Conservation (phyloP, 1,140 invertebrate species). For the Calycopis cecrops region DNA sequence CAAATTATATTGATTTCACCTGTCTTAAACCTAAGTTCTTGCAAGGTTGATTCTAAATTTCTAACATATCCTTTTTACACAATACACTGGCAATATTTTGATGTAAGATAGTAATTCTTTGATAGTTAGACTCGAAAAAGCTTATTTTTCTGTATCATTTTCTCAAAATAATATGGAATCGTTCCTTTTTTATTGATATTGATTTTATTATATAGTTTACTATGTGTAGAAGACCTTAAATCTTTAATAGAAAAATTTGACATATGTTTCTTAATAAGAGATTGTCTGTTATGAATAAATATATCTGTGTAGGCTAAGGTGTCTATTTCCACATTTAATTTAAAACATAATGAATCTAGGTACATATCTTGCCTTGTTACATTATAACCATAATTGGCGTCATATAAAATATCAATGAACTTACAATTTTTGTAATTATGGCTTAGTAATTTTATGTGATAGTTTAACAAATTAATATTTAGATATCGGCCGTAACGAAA, state of each 20-base stretch:
- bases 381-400: too few relatives aligned
- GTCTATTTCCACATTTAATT: background rate
- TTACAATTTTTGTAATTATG: too few relatives aligned
- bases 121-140: background rate
- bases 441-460: too few relatives aligned
- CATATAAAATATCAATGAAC: too few relatives aligned
- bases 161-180: background rate
- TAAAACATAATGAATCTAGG: background rate
- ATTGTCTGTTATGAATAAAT: background rate
- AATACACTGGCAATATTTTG: constrained; percentile 3
- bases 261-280: background rate
- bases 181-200: background rate
- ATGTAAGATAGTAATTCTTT: background rate
- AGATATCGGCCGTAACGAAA: too few relatives aligned
- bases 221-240: background rate
- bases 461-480: too few relatives aligned
- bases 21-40: background rate
- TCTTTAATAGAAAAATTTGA: background rate
- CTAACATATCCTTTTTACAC: background rate
- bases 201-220: background rate
- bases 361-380: background rate
- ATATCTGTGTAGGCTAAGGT: background rate
- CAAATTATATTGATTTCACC: background rate
- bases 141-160: background rate
- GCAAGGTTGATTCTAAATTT: background rate